Conservation (phyloP, 1,140 invertebrate species). For the Habropoda laboriosa region DNA sequence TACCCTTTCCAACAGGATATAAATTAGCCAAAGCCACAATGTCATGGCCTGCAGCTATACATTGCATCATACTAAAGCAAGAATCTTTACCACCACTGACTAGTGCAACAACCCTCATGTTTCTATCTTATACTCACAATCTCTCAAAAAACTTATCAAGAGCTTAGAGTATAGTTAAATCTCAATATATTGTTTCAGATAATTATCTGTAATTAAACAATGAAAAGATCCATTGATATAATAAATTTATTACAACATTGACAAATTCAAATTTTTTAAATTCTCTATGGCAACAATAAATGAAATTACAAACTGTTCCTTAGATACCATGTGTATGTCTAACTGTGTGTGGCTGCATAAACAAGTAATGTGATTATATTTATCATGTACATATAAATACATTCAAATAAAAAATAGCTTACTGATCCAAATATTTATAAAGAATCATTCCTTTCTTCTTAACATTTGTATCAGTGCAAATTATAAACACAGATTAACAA, state of each 20-base stretch:
- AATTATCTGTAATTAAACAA: constrained; percentile 74
- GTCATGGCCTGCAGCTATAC: constrained; percentile 96
- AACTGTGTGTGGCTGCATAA: not conserved
- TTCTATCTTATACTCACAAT: constrained; percentile 43
- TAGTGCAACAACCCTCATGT: constrained; percentile 94
- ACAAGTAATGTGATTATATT: not conserved
- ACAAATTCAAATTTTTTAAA: constrained; percentile 16
- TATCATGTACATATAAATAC: not conserved
- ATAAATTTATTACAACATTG: constrained; percentile 7
- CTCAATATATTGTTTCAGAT: constrained; percentile 64
- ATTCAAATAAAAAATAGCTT: not conserved
- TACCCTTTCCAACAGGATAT: constrained; percentile 92
- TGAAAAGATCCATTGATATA: constrained; percentile 30
- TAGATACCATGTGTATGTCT: not conserved
- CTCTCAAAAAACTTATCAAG: constrained; percentile 51
- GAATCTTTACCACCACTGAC: constrained; percentile 99
- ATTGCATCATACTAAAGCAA: constrained; percentile 99
- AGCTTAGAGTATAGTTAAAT: constrained; percentile 57
- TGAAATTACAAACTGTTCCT: constrained; percentile 21
- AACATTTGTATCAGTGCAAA: not conserved
- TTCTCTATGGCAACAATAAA: not conserved
- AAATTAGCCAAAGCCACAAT: constrained; percentile 98
- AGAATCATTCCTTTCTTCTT: not conserved
- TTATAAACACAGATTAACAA: not conserved
- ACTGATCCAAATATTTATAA: not conserved